Conservation (phyloP, 2,888 invertebrate species). For the Eupeodes latifasciatus region DNA sequence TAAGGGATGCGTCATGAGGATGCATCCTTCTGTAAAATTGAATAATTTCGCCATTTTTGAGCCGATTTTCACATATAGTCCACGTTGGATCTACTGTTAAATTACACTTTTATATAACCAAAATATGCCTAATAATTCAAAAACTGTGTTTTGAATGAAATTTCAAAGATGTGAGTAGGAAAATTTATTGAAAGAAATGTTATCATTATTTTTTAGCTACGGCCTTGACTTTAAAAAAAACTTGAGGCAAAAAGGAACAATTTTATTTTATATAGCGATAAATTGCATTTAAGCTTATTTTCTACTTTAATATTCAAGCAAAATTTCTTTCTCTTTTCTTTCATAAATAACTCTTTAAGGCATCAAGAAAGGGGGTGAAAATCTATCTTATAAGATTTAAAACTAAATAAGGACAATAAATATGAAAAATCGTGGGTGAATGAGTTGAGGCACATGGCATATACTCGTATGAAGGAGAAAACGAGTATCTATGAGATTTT, state of each 20-base stretch:
- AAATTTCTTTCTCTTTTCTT: conserved; percentile 14
- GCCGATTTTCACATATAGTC: too few species aligned
- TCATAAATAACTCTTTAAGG: background rate
- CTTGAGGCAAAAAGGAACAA: background rate
- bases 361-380: background rate
- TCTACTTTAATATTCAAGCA: conserved; percentile 68
- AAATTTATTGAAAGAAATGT: too few species aligned
- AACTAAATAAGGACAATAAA: conserved; percentile 34
- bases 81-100: too few species aligned
- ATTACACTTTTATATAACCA: too few species aligned
- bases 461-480: background rate
- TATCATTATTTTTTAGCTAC: background rate
- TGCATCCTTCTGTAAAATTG: too few species aligned
- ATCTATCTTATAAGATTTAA: conserved; percentile 61
- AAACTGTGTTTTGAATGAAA: too few species aligned
- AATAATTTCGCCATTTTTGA: too few species aligned
- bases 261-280: conserved; percentile 64
- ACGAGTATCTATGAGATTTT: background rate
- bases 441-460: background rate
- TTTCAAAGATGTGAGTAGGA: too few species aligned
- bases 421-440: background rate
- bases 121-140: too few species aligned
- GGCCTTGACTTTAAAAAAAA: background rate
- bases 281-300: conserved; percentile 72
- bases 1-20: too few species aligned